A percentile compares a stretch with the other conserved stretches of the same genome.
Conservation (phyloP, 1,140 invertebrate species). For the Triops longicaudatus region DNA sequence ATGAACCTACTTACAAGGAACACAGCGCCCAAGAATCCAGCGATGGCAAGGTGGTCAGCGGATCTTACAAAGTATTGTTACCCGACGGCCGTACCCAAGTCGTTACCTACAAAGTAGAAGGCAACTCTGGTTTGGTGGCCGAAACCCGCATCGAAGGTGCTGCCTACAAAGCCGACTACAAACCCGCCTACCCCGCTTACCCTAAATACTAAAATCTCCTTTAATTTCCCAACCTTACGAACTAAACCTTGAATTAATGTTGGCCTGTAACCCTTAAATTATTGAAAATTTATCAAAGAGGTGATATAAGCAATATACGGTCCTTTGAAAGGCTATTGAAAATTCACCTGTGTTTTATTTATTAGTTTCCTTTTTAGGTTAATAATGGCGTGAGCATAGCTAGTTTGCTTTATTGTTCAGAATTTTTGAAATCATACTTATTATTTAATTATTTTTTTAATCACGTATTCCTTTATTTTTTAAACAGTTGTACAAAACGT, state of each 20-base stretch:
- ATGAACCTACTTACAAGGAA: constrained; percentile 30
- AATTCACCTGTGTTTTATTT: not conserved
- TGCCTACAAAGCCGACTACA: constrained; percentile 28
- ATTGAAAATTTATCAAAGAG: not conserved
- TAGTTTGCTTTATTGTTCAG: no score
- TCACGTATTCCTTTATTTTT: not conserved
- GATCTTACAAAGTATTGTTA: constrained; percentile 34
- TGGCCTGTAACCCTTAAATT: not conserved
- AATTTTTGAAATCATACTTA: no score
- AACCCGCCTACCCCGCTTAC: constrained; percentile 24
- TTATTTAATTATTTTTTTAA: no score
- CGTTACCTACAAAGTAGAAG: constrained; percentile 34
- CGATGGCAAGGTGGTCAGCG: constrained; percentile 32
- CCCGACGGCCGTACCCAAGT: constrained; percentile 34
- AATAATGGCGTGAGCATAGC: no score
- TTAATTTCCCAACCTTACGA: not conserved
- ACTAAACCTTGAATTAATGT: not conserved
- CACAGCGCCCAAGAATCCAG: constrained; percentile 32
- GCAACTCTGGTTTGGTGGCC: constrained; percentile 34
- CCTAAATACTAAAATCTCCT: not conserved
- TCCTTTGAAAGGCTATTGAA: not conserved
- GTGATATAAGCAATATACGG: not conserved
- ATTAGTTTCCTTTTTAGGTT: no score
- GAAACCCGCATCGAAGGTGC: constrained; percentile 35
- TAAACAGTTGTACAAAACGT: no score